A percentile compares a stretch with the other conserved stretches of the same genome.
Evolutionary conservation across 2,113 vertebrate species (phyloP).

Genomic region (Chionodraco myersi): DNA sequence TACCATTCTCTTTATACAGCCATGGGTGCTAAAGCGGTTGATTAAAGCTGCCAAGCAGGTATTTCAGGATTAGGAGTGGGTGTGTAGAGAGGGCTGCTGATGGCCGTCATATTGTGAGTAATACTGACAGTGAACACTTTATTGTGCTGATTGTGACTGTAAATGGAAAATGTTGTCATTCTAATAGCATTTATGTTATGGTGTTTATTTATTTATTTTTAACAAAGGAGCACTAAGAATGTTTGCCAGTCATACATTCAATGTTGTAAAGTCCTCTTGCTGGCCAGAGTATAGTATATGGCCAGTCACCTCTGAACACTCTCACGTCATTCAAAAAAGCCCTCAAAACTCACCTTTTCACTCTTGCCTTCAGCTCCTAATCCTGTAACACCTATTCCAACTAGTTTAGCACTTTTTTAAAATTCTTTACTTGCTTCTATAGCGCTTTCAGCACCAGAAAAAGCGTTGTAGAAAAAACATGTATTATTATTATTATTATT

Average conservation of each 20-base stretch:
- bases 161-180: slow-evolving; percentile 2
- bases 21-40: slow-evolving; percentile 47
- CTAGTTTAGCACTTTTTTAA: no score
- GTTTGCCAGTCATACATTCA: not conserved
- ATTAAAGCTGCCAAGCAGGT: slow-evolving; percentile 68
- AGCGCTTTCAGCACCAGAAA: no score
- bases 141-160: slow-evolving; percentile 24
- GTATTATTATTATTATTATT: no score
- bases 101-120: slow-evolving; percentile 37
- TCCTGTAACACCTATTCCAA: no score
- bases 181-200: slow-evolving; percentile 2
- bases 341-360: no score
- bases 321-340: no score
- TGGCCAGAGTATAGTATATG: not conserved
- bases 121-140: slow-evolving; percentile 28
- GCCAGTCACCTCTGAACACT: no score
- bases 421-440: no score
- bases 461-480: no score
- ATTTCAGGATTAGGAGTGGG: slow-evolving; percentile 70
- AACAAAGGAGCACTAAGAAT: slow-evolving; percentile 12
- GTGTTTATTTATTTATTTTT: not conserved
- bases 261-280: not conserved
- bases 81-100: slow-evolving; percentile 28
- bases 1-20: not conserved
- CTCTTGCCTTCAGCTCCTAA: no score